Evolutionary conservation across 2,888 invertebrate species (phyloP).

Genomic region (Philhelius pedissequus): DNA sequence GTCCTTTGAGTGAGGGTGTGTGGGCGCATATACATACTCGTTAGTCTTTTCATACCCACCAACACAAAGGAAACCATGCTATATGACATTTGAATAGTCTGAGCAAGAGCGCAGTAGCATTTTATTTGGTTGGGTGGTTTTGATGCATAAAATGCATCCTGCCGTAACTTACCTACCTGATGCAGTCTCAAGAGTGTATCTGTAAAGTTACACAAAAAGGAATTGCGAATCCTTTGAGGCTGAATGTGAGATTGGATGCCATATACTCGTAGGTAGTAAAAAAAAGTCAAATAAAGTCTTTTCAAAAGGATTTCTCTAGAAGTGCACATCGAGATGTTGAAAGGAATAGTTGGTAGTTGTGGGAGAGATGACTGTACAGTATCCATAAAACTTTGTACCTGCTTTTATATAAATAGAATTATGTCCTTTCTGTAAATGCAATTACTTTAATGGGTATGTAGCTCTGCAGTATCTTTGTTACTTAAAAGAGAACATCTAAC

Average conservation of each 20-base stretch:
- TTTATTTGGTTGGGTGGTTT: constrained; percentile 20
- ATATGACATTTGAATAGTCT: constrained; percentile 40
- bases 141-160: constrained; percentile 19
- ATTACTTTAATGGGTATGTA: constrained; percentile 43
- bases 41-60: constrained; percentile 15
- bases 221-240: constrained; percentile 14
- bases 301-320: constrained; percentile 11
- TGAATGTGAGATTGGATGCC: constrained; percentile 11
- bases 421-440: constrained; percentile 49
- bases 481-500: background rate
- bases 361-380: background rate
- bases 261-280: background rate
- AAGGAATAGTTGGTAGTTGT: background rate
- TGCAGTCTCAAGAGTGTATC: background rate
- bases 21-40: background rate
- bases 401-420: background rate
- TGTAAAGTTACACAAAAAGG: constrained; percentile 9
- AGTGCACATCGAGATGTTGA: constrained; percentile 16
- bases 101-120: constrained; percentile 44
- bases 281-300: constrained; percentile 18
- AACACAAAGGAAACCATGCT: constrained; percentile 24
- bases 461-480: background rate
- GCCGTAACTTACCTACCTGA: too few relatives aligned
- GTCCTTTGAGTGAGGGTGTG: background rate
- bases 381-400: background rate